phyloP scores from a whole-genome alignment of 2,888 invertebrate genomes.

The Drosophila austrosaltans region DNA sequence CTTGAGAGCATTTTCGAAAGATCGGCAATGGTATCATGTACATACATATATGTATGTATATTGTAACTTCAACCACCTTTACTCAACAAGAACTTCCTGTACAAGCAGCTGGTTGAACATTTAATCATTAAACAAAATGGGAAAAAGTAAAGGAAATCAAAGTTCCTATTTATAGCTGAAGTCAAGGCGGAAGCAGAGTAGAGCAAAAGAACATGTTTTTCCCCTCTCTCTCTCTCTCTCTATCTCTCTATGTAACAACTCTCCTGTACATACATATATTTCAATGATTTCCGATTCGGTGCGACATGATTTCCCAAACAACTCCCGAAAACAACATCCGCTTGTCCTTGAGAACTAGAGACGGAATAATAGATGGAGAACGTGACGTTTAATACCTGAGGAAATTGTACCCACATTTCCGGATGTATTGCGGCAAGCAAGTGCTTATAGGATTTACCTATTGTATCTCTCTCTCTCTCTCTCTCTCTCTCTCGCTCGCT shows the following conservation, averaged over 20 bases:
- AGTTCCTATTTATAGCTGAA: constrained; percentile 29
- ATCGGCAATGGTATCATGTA: background rate
- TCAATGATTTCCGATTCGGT: too few relatives aligned
- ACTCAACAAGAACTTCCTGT: constrained; percentile 22
- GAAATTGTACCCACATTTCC: constrained; percentile 4
- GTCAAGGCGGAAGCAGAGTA: constrained; percentile 33
- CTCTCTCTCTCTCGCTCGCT: background rate
- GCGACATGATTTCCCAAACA: too few relatives aligned
- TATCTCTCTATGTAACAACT: too few relatives aligned
- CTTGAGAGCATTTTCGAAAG: background rate
- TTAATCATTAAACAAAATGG: constrained; percentile 9
- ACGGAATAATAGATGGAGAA: background rate
- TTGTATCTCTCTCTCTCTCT: too few relatives aligned
- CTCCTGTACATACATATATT: too few relatives aligned
- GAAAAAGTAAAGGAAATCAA: constrained; percentile 2
- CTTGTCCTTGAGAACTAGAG: constrained; percentile 70
- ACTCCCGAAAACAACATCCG: constrained; percentile 58
- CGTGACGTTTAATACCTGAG: constrained; percentile 53
- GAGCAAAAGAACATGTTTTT: constrained; percentile 43
- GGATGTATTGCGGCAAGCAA: constrained; percentile 18
- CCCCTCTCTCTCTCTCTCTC: constrained; percentile 3
- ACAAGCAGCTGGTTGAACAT: constrained; percentile 17
- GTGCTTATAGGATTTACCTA: constrained; percentile 14
- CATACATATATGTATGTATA: background rate
- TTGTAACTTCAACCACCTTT: constrained; percentile 6